phyloP scores from a whole-genome alignment of 2,797 vertebrate genomes.

The Mycteria americana region DNA sequence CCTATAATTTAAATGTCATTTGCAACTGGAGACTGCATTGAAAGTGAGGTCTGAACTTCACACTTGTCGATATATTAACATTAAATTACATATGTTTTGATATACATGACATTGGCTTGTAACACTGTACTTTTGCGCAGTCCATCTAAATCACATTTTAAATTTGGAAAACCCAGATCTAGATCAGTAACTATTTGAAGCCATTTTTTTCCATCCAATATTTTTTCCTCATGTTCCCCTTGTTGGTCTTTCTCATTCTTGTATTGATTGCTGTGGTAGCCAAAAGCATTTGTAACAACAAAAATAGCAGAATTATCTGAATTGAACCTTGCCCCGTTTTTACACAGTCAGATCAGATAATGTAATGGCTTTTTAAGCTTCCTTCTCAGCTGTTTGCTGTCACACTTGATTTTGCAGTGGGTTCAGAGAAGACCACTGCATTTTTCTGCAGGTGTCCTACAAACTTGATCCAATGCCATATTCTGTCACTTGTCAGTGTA shows the following conservation, averaged over 20 bases:
- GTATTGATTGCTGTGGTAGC: not conserved
- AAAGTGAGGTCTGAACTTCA: not conserved
- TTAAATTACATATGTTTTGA: not conserved
- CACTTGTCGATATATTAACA: not conserved
- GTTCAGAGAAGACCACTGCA: not conserved
- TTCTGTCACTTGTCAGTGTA: not conserved
- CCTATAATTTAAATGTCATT: not conserved
- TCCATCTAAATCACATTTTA: not conserved
- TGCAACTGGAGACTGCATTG: not conserved
- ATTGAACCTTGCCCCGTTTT: not conserved
- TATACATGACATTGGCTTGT: not conserved
- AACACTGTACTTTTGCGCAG: not conserved
- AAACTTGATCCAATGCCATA: not conserved
- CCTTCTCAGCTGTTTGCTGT: not conserved
- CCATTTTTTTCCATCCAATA: not conserved
- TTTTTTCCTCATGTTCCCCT: constrained; percentile 9
- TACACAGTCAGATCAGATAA: not conserved
- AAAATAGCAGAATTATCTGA: constrained; percentile 1
- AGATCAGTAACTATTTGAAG: not conserved
- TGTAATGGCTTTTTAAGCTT: not conserved
- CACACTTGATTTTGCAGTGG: not conserved
- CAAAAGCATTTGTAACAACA: constrained; percentile 22
- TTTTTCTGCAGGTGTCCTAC: not conserved
- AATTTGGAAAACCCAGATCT: not conserved
- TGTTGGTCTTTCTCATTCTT: constrained; percentile 42